phyloP scores from a whole-genome alignment of 2,888 invertebrate genomes.

The Melieria omissa region DNA sequence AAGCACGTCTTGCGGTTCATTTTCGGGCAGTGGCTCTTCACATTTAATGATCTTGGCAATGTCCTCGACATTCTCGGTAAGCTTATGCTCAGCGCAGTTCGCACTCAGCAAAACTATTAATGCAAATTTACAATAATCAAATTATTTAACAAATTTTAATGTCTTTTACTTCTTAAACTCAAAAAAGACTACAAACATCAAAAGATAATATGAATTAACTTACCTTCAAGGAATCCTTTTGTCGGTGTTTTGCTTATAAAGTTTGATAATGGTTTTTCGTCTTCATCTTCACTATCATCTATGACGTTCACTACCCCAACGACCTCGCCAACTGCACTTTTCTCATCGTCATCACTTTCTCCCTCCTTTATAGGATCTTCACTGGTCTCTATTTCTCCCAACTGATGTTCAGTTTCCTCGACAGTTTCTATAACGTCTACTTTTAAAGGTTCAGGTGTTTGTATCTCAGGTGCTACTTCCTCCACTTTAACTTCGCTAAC shows the following conservation, averaged over 20 bases:
- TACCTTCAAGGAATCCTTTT: slow-evolving; percentile 31
- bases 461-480: too few relatives aligned
- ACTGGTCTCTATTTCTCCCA: slow-evolving; percentile 8
- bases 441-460: too few relatives aligned
- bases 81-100: not conserved
- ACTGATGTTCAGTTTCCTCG: not conserved
- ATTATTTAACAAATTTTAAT: too few relatives aligned
- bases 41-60: not conserved
- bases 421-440: too few relatives aligned
- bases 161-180: too few relatives aligned
- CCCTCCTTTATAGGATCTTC: not conserved
- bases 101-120: slow-evolving; percentile 16
- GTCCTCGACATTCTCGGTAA: not conserved
- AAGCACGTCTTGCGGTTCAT: not conserved
- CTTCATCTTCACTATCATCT: slow-evolving; percentile 41
- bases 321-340: slow-evolving; percentile 1
- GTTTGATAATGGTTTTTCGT: slow-evolving; percentile 45
- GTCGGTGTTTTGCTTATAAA: slow-evolving; percentile 21
- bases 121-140: not conserved
- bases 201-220: not conserved
- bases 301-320: not conserved
- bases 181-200: too few relatives aligned
- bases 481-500: too few relatives aligned
- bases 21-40: not conserved
- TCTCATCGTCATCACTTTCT: not conserved